Percentiles rank a stretch among this genome's conserved stretches.
phyloP scores from a whole-genome alignment of 2,888 invertebrate genomes.

The Sylvicola cinctus region DNA sequence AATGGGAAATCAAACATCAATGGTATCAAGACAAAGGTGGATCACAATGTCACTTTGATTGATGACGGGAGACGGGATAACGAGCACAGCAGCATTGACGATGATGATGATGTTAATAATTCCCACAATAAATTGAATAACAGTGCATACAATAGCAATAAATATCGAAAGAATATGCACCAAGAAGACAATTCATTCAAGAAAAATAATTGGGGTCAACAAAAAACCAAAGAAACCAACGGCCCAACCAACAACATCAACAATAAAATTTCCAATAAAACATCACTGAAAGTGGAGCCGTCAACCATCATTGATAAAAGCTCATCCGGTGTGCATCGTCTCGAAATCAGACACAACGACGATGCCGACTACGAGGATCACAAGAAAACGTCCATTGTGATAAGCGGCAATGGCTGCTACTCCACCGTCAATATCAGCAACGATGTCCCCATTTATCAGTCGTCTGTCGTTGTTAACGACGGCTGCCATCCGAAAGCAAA shows the following conservation, averaged over 20 bases:
- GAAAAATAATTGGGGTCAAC: not conserved
- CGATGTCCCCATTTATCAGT: conserved; percentile 47
- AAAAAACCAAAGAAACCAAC: not conserved
- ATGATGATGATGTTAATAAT: too few species aligned
- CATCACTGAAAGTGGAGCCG: conserved; percentile 27
- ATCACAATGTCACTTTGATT: not conserved
- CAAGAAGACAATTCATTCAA: not conserved
- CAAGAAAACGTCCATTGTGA: conserved; percentile 50
- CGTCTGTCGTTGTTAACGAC: conserved; percentile 50
- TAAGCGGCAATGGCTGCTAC: conserved; percentile 52
- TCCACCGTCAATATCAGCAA: conserved; percentile 51
- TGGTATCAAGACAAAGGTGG: not conserved
- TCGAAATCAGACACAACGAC: conserved; percentile 34
- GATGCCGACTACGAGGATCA: conserved; percentile 25
- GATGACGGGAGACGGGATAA: too few species aligned
- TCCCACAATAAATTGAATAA: too few species aligned
- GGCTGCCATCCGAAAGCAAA: conserved; percentile 21
- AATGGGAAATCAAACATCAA: not conserved
- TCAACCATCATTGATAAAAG: conserved; percentile 15
- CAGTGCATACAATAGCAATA: not conserved
- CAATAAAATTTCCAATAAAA: conserved; percentile 13
- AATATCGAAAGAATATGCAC: not conserved
- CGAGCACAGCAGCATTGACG: too few species aligned
- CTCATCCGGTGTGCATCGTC: conserved; percentile 27
- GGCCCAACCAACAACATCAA: not conserved